Conservation (phyloP, 2,888 invertebrate genomes). For the Platycnemis pennipes region DNA sequence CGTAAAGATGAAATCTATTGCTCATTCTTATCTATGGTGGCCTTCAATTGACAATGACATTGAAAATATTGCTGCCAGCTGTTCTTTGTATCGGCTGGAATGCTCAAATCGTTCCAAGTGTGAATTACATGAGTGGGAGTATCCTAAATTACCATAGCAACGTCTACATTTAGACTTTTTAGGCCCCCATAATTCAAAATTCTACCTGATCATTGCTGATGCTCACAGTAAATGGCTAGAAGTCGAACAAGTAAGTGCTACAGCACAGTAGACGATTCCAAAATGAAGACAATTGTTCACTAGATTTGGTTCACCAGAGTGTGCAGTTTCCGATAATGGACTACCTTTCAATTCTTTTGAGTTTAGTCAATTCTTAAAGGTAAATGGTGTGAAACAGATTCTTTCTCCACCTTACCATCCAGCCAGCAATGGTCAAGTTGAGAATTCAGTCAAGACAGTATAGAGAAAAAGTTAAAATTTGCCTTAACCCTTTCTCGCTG, state of each 20-base stretch:
- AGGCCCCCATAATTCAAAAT: background rate
- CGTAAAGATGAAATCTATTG: constrained; percentile 72
- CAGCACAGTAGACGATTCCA: background rate
- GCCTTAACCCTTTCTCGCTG: no score
- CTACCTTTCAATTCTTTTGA: background rate
- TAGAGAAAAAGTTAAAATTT: background rate
- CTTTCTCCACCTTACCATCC: background rate
- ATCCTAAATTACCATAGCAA: background rate
- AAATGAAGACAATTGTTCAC: background rate
- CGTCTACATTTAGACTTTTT: background rate
- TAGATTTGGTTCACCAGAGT: background rate
- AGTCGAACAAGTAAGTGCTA: background rate
- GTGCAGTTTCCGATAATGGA: background rate
- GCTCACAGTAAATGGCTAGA: background rate
- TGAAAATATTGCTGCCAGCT: constrained; percentile 72
- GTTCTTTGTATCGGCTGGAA: constrained; percentile 72
- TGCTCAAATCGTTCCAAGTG: background rate
- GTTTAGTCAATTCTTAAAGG: background rate
- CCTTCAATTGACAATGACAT: constrained; percentile 73
- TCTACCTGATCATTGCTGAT: background rate
- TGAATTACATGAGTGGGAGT: background rate
- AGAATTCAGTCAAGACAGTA: background rate
- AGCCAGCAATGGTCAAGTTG: background rate
- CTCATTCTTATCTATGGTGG: constrained; percentile 73
- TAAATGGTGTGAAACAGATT: background rate